Evolutionary conservation across 2,888 invertebrate genomes (phyloP).

Genomic region (Alsophila aescularia): DNA sequence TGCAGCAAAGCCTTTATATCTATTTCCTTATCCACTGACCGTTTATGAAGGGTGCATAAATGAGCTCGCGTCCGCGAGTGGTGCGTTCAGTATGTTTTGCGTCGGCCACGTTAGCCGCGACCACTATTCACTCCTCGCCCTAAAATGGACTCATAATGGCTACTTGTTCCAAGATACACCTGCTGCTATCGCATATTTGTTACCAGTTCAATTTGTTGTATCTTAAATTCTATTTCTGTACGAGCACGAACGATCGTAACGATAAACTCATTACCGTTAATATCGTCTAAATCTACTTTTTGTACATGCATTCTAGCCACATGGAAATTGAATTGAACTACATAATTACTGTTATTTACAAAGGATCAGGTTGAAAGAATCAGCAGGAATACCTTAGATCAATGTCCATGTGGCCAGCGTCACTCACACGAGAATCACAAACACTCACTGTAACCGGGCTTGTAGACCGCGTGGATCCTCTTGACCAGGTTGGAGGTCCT

Average conservation of each 20-base stretch:
- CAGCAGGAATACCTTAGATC: conserved; percentile 29
- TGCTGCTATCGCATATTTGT: conserved; percentile 75
- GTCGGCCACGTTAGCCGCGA: conserved; percentile 59
- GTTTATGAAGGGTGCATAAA: conserved; percentile 81
- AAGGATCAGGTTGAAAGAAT: not conserved
- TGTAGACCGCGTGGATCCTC: conserved; percentile 79
- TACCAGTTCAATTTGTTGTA: conserved; percentile 66
- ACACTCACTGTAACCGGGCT: conserved; percentile 81
- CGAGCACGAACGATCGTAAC: conserved; percentile 34
- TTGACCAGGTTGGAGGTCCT: conserved; percentile 72
- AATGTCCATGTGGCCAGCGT: conserved; percentile 52
- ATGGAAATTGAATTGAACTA: conserved; percentile 43
- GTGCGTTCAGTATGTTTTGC: conserved; percentile 66
- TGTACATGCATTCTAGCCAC: conserved; percentile 40
- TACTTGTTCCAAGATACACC: conserved; percentile 79
- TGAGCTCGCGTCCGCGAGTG: conserved; percentile 57
- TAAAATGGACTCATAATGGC: conserved; percentile 82
- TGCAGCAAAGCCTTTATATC: conserved; percentile 50
- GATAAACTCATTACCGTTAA: conserved; percentile 36
- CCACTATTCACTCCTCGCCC: conserved; percentile 74
- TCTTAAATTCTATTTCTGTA: conserved; percentile 56
- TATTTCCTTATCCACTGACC: conserved; percentile 70
- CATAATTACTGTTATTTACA: not conserved
- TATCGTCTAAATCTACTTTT: conserved; percentile 28
- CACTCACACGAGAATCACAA: conserved; percentile 31